These are phyloP conservation scores for Brachyhypopomus gauderio DNA, from an alignment of 2,113 vertebrate genomes.

Conservation along the genomic window DNA sequence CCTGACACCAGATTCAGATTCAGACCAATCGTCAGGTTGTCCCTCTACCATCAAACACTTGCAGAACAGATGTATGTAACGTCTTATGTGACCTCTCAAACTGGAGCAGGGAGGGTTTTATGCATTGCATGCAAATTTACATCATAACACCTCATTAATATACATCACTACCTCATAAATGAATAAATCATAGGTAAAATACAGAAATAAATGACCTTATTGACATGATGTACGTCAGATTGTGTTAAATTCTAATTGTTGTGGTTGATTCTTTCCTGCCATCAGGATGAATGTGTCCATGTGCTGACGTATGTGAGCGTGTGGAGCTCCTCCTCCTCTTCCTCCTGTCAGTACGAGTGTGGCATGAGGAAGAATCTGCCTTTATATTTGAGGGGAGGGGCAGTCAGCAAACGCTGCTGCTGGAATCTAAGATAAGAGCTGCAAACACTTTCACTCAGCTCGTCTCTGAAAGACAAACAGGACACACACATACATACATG, in stretches of 20 bases:
- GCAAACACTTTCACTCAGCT: conserved; percentile 46
- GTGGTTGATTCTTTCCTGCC: too few relatives aligned
- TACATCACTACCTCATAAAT: too few relatives aligned
- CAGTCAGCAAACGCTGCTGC: conserved; percentile 51
- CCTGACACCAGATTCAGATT: background rate
- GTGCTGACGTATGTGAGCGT: too few relatives aligned
- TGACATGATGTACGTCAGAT: too few relatives aligned
- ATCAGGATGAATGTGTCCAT: too few relatives aligned
- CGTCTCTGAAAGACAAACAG: too few relatives aligned
- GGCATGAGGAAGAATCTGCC: conserved; percentile 41
- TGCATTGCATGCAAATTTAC: background rate
- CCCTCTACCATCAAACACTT: background rate
- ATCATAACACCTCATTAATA: background rate
- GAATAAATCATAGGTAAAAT: too few relatives aligned
- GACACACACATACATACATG: background rate
- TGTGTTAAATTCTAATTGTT: too few relatives aligned
- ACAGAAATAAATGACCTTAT: too few relatives aligned
- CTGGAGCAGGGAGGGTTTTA: background rate
- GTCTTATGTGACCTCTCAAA: conserved; percentile 52
- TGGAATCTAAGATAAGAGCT: conserved; percentile 53
- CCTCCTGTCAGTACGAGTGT: conserved; percentile 48
- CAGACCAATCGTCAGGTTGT: too few relatives aligned
- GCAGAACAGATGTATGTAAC: conserved; percentile 73
- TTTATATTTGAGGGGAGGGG: conserved; percentile 49
- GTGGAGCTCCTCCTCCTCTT: too few relatives aligned